Evolutionary conservation across 1,140 invertebrate genomes (phyloP), one percentile per base, ranked within the genome.

Genomic region (Calycopis cecrops): DNA sequence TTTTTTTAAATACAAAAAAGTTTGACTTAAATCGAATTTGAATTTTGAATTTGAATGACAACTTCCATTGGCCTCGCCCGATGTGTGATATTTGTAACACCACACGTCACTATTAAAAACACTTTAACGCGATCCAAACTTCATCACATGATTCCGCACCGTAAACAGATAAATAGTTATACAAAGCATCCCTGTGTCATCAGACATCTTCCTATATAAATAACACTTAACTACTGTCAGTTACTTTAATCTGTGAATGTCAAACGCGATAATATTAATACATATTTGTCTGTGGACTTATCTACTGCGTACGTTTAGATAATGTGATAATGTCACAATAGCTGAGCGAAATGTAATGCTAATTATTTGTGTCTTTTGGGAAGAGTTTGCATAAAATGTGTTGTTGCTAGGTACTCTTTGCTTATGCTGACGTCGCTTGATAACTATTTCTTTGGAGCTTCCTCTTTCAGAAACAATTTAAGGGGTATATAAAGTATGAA

Each of bases 141-240:
- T 53, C 34, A 44, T 53, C 52, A 53, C 33, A 28, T 42, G 51
- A 42, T 42, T 35, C 28, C 34, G 50, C 35, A 28, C 6, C 21
- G 21, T 28, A 28, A 28, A 52, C 51, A 57, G 55, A 61, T 55
- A 58, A 53, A 56, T 52, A 50, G 21, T 51, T 52, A 50, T 57
- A 52, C 57, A 63, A 48, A 58, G 52, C 58, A 54, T 58, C 55
- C 56, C 42, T 61, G 53, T 48, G 63, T 59, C 59, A 62, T 62
- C 42, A 58, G 57, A 59, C 55, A 54, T 59, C 60, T 61, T 48
- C 51, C 55, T 60, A 49, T 44, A 38, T 62, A 79, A 72, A 79
- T 54, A 73, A 51, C 66, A 66, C 71, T 76, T 63, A 72, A 63
- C 62, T 55, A 59, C 61, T 76, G 71, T 69, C 76, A 76, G 67